phyloP scores from a whole-genome alignment of 2,113 vertebrate genomes.

The Melanocharis versteri region DNA sequence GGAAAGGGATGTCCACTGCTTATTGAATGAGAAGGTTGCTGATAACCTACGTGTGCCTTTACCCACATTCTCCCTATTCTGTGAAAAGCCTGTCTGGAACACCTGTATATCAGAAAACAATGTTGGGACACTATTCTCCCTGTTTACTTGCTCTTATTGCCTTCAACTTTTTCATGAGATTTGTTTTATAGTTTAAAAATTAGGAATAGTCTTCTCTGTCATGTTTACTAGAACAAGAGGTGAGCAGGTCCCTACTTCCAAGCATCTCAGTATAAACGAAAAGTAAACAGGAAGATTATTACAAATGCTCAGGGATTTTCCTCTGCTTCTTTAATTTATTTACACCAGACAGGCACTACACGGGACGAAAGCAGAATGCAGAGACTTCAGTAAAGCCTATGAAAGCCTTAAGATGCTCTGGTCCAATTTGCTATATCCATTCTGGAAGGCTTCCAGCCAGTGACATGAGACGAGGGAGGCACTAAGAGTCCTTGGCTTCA shows the following conservation, averaged over 20 bases:
- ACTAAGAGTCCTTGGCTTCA: neutral
- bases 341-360: neutral
- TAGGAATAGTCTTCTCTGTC: neutral
- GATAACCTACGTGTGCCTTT: neutral
- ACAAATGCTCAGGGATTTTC: neutral
- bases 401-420: neutral
- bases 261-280: neutral
- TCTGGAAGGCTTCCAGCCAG: neutral
- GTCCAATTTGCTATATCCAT: neutral
- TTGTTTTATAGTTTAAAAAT: neutral
- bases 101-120: neutral
- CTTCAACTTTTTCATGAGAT: neutral
- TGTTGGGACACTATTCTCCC: neutral
- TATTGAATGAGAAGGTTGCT: neutral
- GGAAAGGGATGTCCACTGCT: neutral
- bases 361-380: neutral
- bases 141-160: neutral
- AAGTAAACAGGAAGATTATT: neutral
- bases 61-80: neutral
- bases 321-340: neutral
- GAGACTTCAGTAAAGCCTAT: neutral
- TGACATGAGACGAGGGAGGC: neutral
- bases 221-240: neutral
- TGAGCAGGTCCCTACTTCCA: neutral
- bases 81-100: neutral